Base-by-base conservation (phyloP, 2,888 invertebrate genomes). In the Agrotis puta region DNA sequence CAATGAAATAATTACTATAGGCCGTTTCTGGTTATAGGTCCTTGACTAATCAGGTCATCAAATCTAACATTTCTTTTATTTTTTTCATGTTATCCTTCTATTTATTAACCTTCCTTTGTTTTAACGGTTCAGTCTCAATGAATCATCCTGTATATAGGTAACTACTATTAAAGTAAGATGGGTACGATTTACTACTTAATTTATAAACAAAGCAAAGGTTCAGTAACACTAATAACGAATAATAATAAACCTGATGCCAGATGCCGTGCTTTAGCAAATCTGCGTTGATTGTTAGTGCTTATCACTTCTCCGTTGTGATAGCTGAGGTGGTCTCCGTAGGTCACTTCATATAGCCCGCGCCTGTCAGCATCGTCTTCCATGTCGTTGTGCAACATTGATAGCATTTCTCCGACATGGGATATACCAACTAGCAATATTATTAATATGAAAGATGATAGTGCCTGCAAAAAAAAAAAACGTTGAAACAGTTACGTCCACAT, bases 341-440 rank as follows among this genome's bases (percentile, higher is more conserved):
- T 84, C 56, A 93, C 87, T 76, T 93, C 94, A 73, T 94, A 94
- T 81, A 94, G 91, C 3, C 95, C 95, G 33, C 92, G 92, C 53
- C 95, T 90, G 64, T 96, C 96, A 0, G 95, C 95, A 66, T 96
- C 96, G 59, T 96, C 96, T 78, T 94, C 95, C 96, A 96, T 96
- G 72, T 96, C 96, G 53, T 92, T 93, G 82, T 95, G 94, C 9
- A 96, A 92, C 94, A 95, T 94, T 11, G 94, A 92, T 53, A 96
- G 86, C 94, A 96, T 96, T 84, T 95, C 93, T 13, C 94, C 95
- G 51, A 94, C 94, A 88, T 96, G 96, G 69, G 95, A 95, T 82
- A 96, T 94, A 58, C 95, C 95, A 58, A 95, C 95, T 85, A 96
- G 87, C 76, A 96, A 89, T 84, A 96, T 94, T 79, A 96, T 92